A percentile compares a stretch with the other conserved stretches of the same genome.
These are phyloP conservation scores for Chelidonichthys spinosus DNA, from an alignment of 2,797 vertebrate genomes.

Conservation along the genomic window DNA sequence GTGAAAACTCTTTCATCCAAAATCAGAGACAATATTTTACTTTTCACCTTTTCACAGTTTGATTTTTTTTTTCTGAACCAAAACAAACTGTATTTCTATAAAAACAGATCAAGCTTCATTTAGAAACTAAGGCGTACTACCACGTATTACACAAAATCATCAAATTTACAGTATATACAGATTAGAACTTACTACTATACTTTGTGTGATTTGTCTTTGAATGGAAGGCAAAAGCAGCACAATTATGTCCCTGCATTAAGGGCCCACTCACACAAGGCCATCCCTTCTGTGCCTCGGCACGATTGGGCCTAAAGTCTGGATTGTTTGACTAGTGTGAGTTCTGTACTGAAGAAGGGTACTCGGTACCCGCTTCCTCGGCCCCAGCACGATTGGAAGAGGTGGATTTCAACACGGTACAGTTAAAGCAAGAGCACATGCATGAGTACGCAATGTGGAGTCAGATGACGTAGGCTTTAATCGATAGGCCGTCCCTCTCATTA, in stretches of 20 bases:
- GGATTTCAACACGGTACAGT: too few relatives aligned
- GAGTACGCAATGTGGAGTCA: too few relatives aligned
- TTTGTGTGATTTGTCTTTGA: not conserved
- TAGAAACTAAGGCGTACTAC: conserved; percentile 40
- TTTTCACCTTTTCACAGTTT: conserved; percentile 62
- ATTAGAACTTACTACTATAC: conserved; percentile 13
- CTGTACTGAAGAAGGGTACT: too few relatives aligned
- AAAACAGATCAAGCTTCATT: conserved; percentile 48
- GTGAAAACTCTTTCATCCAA: conserved; percentile 60
- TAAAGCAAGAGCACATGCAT: too few relatives aligned
- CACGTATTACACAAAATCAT: conserved; percentile 32
- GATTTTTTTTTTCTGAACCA: conserved; percentile 44
- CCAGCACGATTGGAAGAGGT: too few relatives aligned
- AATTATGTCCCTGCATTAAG: conserved; percentile 19
- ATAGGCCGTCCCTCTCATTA: too few relatives aligned
- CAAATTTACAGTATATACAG: conserved; percentile 28
- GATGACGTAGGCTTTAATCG: too few relatives aligned
- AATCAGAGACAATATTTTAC: conserved; percentile 68
- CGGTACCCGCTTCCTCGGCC: too few relatives aligned
- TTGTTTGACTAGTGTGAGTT: too few relatives aligned
- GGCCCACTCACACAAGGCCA: not conserved
- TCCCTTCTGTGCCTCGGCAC: too few relatives aligned
- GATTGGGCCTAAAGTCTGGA: too few relatives aligned
- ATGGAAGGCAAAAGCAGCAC: conserved; percentile 19
- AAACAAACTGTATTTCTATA: conserved; percentile 49